Conservation (phyloP, 2,113 vertebrate genomes). For the Ophthalmolycus amberensis region DNA sequence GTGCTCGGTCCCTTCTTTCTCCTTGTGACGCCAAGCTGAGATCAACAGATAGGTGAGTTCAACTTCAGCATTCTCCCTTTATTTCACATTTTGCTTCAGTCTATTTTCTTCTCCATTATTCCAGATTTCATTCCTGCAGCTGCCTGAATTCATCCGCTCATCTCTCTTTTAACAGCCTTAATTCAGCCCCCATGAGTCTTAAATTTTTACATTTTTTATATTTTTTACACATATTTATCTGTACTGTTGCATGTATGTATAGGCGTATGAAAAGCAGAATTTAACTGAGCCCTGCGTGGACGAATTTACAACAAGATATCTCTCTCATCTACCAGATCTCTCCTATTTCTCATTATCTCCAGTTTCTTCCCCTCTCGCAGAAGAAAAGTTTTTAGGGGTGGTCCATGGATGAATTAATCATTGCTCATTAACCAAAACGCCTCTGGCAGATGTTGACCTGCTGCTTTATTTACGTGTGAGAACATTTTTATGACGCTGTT, state of each 20-base stretch:
- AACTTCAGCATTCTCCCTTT: slow-evolving; percentile 1
- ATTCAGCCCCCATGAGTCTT: background rate
- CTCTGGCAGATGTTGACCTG: slow-evolving; percentile 38
- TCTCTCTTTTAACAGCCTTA: background rate
- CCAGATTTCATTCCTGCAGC: background rate
- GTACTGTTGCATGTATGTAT: background rate
- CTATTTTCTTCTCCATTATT: background rate
- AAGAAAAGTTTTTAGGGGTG: slow-evolving; percentile 1
- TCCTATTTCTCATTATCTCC: slow-evolving; percentile 10
- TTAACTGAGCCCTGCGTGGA: background rate
- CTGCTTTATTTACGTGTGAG: slow-evolving; percentile 65
- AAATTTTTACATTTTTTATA: background rate
- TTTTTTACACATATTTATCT: background rate
- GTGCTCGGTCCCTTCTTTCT: slow-evolving; percentile 69
- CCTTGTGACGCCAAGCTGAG: slow-evolving; percentile 62
- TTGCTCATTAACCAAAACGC: slow-evolving; percentile 49
- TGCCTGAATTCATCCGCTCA: background rate
- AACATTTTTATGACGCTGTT: slow-evolving; percentile 73
- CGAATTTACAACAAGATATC: background rate
- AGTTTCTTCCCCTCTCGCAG: slow-evolving; percentile 2
- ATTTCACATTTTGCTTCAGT: background rate
- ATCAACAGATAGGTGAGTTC: slow-evolving; percentile 78
- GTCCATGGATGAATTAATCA: slow-evolving; percentile 32
- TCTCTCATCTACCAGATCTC: background rate
- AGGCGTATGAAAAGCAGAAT: background rate